Evolutionary conservation across 2,888 invertebrate genomes (phyloP).

Genomic region (Spilarctia lutea): DNA sequence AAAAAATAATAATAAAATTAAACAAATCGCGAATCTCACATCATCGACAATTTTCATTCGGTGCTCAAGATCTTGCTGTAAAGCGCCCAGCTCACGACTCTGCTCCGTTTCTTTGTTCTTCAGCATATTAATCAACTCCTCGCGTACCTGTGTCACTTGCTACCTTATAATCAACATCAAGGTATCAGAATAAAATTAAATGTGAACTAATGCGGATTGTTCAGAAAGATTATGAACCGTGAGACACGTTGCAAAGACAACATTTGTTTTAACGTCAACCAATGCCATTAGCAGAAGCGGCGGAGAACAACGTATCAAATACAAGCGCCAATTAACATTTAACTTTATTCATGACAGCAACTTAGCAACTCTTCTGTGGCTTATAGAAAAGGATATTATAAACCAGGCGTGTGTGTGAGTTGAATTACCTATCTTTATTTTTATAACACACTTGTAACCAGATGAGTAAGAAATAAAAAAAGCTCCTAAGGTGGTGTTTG

Average conservation of each 20-base stretch:
- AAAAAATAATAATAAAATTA: constrained; percentile 30
- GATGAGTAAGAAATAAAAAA: too few relatives aligned
- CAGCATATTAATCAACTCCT: constrained; percentile 87
- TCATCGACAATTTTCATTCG: constrained; percentile 83
- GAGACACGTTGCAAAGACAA: not conserved
- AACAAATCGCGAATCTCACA: constrained; percentile 65
- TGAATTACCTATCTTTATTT: too few relatives aligned
- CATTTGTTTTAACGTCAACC: not conserved
- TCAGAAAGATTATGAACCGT: not conserved
- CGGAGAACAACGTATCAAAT: not conserved
- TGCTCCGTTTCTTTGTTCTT: constrained; percentile 86
- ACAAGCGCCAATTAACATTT: not conserved
- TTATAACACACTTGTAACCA: too few relatives aligned
- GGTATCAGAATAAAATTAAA: constrained; percentile 12
- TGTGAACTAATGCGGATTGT: not conserved
- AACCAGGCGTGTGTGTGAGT: too few relatives aligned
- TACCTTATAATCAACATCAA: constrained; percentile 16
- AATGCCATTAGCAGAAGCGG: not conserved
- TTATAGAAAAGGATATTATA: not conserved
- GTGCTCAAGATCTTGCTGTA: constrained; percentile 79
- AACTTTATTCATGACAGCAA: not conserved
- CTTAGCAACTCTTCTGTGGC: not conserved
- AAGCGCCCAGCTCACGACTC: constrained; percentile 76
- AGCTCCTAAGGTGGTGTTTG: too few relatives aligned
- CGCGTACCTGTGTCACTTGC: constrained; percentile 77